A percentile compares a stretch with the other conserved stretches of the same genome.
Conservation (phyloP, 2,888 invertebrate species). For the Lamellibrachia satsuma region DNA sequence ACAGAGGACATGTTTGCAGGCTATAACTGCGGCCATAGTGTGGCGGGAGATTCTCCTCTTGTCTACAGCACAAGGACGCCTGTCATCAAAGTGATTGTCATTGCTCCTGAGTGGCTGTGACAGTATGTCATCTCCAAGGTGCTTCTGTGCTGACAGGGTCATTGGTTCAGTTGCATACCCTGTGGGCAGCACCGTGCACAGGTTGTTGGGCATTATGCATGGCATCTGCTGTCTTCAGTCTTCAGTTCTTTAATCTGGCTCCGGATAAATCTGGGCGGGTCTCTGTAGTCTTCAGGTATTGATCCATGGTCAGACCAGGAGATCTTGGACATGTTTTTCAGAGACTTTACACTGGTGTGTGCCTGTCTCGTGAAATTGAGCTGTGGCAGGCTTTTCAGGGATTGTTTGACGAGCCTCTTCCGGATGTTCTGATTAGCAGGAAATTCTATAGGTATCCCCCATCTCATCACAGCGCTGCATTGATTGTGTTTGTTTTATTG, state of each 20-base stretch:
- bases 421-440: background rate
- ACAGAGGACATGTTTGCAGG: no score
- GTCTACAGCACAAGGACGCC: background rate
- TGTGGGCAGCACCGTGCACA: background rate
- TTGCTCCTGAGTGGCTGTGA: background rate
- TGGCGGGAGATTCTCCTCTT: no score
- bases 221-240: background rate
- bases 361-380: background rate
- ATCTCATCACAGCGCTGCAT: background rate
- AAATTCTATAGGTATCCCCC: conserved; percentile 17
- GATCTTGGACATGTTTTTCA: background rate
- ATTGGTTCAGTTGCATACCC: background rate
- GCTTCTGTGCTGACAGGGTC: background rate
- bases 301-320: background rate
- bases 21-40: no score
- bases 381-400: background rate
- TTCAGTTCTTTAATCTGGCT: background rate
- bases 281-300: background rate
- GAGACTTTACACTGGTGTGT: background rate
- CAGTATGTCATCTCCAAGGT: background rate
- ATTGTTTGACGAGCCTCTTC: background rate
- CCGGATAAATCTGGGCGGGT: background rate
- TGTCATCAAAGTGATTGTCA: background rate
- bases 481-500: background rate
- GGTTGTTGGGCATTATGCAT: background rate